Conservation (phyloP, 2,113 vertebrate species). For the Herpailurus yagouaroundi region DNA sequence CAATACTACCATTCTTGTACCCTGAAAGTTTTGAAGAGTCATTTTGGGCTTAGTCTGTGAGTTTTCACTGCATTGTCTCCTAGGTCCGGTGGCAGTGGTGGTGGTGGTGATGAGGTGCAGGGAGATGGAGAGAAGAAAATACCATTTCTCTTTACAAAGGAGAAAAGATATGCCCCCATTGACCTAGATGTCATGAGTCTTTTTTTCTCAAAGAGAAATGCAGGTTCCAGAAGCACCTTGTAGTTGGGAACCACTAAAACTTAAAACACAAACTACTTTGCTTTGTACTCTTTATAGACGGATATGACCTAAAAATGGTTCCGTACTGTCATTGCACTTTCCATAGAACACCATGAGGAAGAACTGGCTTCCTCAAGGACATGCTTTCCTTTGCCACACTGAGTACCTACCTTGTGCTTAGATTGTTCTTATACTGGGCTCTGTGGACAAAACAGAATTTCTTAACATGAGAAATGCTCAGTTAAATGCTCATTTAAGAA, state of each 20-base stretch:
- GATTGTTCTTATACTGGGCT: neutral
- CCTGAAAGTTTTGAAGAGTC: neutral
- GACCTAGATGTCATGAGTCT: neutral
- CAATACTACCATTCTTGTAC: neutral
- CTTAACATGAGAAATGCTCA: neutral
- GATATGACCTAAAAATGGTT: neutral
- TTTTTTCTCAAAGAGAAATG: neutral
- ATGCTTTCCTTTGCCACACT: neutral
- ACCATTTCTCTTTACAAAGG: neutral
- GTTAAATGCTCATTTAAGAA: slow-evolving; percentile 43
- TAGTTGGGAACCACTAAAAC: neutral
- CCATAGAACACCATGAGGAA: neutral
- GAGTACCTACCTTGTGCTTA: neutral
- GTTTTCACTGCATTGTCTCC: neutral
- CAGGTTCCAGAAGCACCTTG: neutral
- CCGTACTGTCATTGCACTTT: neutral
- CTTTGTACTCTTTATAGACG: neutral
- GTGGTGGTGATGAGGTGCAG: neutral
- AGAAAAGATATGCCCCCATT: neutral
- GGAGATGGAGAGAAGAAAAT: neutral
- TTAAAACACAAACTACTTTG: neutral
- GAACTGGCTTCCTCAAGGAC: neutral
- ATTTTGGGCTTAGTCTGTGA: neutral
- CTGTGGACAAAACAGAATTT: neutral
- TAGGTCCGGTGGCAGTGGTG: neutral